Base-by-base conservation (phyloP, 2,797 vertebrate genomes). In the Pangasius larnaudii region DNA sequence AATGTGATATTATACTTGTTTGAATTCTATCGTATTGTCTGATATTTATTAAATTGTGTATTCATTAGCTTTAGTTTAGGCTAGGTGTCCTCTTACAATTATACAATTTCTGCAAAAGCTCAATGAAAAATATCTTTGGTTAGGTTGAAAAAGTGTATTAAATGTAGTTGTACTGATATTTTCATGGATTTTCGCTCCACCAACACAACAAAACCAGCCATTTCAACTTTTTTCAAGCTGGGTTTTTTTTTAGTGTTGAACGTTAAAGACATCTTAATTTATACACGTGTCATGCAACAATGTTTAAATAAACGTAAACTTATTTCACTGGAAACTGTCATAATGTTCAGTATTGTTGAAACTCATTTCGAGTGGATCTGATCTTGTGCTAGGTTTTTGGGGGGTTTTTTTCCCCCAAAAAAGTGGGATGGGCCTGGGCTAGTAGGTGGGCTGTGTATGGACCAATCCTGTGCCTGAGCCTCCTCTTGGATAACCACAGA, bases 381-480 rank as follows among this genome's bases (percentile, higher is more conserved):
- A 16, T 42, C 36, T 61, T 27, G 22, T 36, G 33, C 2, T 27
- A 42, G 19, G 42, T 6, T 42, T 10, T 49, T 19, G 19, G 22
- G 24, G 19, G 22, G 22, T 22, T 27, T 46, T 75, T 46, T 56
- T 2, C 0, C 18, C n/a, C 51, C 18, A 58, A 22, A 46, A 13
- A 49, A 7, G n/a, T 49, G 63, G 61, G 81, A 8, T 84, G 82
- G 27, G 46, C 10, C n/a, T 84, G 63, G 27, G n/a, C 30, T 84
- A 16, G 82, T 71, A 69, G 82, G 63, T 36, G 82, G 63, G 18
- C 2, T 2, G 42, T n/a, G 33, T n/a, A 49, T 49, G 61, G 27
- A 1, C 81, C 81, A 83, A 83, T 83, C 59, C 42, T 33, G 61
- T 67, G 13, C 51, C n/a, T 69, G 81, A n/a, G 14, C n/a, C 27